Base-by-base conservation (phyloP, 2,113 vertebrate genomes). In the Merops nubicus region DNA sequence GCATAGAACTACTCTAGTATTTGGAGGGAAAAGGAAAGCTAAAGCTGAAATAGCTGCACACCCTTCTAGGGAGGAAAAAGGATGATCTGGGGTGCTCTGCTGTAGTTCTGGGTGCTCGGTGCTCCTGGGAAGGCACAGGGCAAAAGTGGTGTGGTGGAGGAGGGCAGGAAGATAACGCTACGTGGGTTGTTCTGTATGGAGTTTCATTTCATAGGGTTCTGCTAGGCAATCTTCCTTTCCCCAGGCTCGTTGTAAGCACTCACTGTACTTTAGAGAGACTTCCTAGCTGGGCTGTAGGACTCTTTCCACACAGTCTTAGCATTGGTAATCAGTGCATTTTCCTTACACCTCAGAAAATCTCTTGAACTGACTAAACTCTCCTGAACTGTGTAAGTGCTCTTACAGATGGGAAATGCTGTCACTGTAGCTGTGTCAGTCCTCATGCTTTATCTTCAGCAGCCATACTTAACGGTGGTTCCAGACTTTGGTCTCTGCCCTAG, bases 171-270 rank as follows among this genome's bases (percentile, higher is more conserved):
- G 31, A 6, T 60, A 56, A 56, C 5, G 13, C 29, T 74, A 4
- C 0, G 0, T 4, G 15, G 14, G 3, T 8, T 43, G 38, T 78
- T 72, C 72, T 64, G 11, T 38, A 12, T 4, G 3, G 12, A 4
- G 8, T 82, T 94, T 13, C 1, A 42, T 74, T 81, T 84, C n/a
- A 56, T 15, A 54, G 11, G 13, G 12, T n/a, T n/a, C n/a, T n/a
- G n/a, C 59, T 69, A 57, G 12, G 16, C 7, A 60, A 12, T 74
- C 56, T 78, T 81, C 11, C 42, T 88, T 90, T 59, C 76, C 50
- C 28, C 63, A 47, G 29, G 22, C 43, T 63, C 17, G 21, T 12
- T 70, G 42, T 65, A 70, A 74, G 59, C 12, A 22, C 31, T 43
- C 47, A 17, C 4, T 60, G 0, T 48, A 9, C 45, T 45, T 93